Base-by-base conservation (phyloP, 2,797 vertebrate genomes). In the Chromis chromis region DNA sequence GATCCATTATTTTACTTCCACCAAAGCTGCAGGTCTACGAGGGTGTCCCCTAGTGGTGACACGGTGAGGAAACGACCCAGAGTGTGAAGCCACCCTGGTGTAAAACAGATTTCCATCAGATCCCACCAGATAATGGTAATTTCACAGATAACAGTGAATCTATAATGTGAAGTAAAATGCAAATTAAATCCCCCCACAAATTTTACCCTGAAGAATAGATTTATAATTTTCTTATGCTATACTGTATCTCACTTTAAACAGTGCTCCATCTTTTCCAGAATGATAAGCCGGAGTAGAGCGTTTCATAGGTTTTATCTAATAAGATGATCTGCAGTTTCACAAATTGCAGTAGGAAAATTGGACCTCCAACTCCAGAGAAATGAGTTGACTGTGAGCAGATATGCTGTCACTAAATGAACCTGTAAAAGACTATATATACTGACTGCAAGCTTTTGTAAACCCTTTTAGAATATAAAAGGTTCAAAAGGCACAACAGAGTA, bases 11-110 rank as follows among this genome's bases (percentile, higher is more conserved):
- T 78, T 70, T 16, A 55, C 62, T 64, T 65, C 71, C 64, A 78
- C 53, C 59, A 33, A 63, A 59, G 59, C 76, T 83, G 77, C 49
- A 75, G 62, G 75, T 92, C 88, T 90, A 56, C 78, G 70, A 88
- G 79, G 59, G 87, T 81, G 92, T 85, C 94, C 90, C 89, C 94
- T 94, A 92, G 92, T 94, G 94, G 92, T 86, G 76, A 76, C 74
- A 92, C 61, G 9, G 54, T 2, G 72, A 62, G 39, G 40, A 81
- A 62, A 56, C 60, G 59, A 59, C 60, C 36, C 59, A 73, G 42
- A 73, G 65, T 80, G 74, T 79, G 84, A 87, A 92, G 78, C 90
- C 91, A 90, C 81, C 80, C 87, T 81, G 74, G 71, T 90, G 85
- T 76, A 74, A 82, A 88, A 82, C 79, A 70, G 90, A 92, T 93